Percentiles rank a stretch among this genome's conserved stretches.
Conservation (phyloP, 2,113 vertebrate genomes). For the Poecilia latipinna region DNA sequence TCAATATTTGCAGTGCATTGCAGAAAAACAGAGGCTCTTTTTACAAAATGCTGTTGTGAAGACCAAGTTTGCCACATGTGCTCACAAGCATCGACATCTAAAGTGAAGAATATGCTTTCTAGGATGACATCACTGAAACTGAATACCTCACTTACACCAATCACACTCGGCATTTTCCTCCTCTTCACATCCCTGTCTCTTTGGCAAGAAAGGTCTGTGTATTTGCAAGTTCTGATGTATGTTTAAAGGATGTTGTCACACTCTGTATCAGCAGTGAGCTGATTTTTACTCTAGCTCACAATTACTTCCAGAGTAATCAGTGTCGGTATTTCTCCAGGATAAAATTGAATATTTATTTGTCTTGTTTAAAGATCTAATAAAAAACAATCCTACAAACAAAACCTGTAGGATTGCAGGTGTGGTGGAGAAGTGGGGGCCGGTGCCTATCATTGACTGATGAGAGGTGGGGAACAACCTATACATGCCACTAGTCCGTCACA, state of each 20-base stretch:
- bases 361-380: no score
- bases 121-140: constrained; percentile 75
- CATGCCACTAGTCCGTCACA: no score
- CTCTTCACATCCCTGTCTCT: constrained; percentile 32
- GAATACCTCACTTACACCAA: constrained; percentile 67
- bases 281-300: background rate
- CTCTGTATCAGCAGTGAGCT: background rate
- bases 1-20: background rate
- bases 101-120: constrained; percentile 28
- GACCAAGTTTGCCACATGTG: constrained; percentile 2
- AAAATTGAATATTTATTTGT: background rate
- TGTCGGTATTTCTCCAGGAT: background rate
- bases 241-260: background rate
- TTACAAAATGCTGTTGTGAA: constrained; percentile 5
- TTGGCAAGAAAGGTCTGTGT: background rate
- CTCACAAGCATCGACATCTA: constrained; percentile 21
- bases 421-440: no score
- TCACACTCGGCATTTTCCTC: constrained; percentile 63
- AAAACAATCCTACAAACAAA: background rate
- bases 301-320: background rate
- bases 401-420: background rate
- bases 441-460: no score
- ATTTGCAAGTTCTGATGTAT: background rate
- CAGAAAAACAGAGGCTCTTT: background rate
- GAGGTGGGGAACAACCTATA: no score